Base-by-base conservation (phyloP, 2,113 vertebrate genomes). In the Gavialis gangeticus region DNA sequence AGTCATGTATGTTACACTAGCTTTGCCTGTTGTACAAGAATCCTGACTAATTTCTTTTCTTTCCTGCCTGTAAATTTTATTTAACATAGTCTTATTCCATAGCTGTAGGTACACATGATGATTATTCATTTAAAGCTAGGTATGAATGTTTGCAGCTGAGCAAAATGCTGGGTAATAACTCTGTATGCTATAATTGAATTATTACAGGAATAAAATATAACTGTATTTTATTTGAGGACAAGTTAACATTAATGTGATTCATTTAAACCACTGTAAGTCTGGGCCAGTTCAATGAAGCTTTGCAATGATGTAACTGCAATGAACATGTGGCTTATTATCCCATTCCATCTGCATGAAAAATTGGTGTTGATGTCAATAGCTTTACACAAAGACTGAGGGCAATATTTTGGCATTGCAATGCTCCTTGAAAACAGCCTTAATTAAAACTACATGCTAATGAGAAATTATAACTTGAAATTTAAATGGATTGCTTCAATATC, bases 401-500 rank as follows among this genome's bases (percentile, higher is more conserved):
- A 67, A 63, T 63, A n/a, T 88, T 69, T 34, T 76, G 84, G 21
- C 57, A 63, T 88, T 82, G 37, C 60, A 86, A 89, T 86, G 46
- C 64, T 86, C 58, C 60, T 34, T 73, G 30, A 77, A 93, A 88
- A 89, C 60, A 76, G 91, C 88, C 28, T 79, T 87, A 91, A 91
- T 96, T 92, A 88, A 90, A 55, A 75, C 81, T 60, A 67, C 28
- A 27, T 30, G 16, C 55, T 92, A 88, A 75, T 69, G 54, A 57
- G 58, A 71, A 95, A 91, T 82, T 78, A 79, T 57, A 91, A 79
- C 37, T 77, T 89, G 4, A 93, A 57, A 94, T 84, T 85, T 60
- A 92, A 96, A 95, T 77, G 69, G 85, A 93, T 92, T 82, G 69
- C 80, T 93, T 91, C 91, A 91, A 86, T 93, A 96, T 92, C 64